Evolutionary conservation across 1,140 invertebrate species (phyloP).

Genomic region (Octopus bimaculoides): DNA sequence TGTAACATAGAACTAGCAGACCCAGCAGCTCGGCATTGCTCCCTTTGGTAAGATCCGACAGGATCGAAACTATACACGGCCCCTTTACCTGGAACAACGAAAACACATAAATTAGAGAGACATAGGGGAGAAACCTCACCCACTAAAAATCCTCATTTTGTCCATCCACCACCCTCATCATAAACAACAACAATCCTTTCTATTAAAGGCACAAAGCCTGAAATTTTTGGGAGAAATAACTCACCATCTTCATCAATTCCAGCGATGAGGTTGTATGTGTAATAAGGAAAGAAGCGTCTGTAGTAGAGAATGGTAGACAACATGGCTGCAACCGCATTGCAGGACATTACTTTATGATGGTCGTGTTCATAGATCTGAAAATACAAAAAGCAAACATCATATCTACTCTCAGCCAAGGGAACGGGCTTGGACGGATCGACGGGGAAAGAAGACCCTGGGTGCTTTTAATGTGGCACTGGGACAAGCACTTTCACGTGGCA

Average conservation of each 20-base stretch:
- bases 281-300: constrained; percentile 98
- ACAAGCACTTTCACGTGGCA: too few species aligned
- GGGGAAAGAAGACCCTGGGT: too few species aligned
- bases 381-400: background rate
- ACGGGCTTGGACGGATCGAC: too few species aligned
- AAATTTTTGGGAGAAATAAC: too few species aligned
- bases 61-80: constrained; percentile 95
- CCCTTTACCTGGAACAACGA: constrained; percentile 74
- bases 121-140: too few species aligned
- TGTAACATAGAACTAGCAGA: constrained; percentile 63
- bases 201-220: too few species aligned
- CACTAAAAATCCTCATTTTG: too few species aligned
- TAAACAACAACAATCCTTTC: too few species aligned
- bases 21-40: constrained; percentile 79
- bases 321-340: constrained; percentile 90
- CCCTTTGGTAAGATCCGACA: constrained; percentile 86
- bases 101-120: background rate
- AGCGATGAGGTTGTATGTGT: constrained; percentile 91
- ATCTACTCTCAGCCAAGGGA: too few species aligned
- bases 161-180: too few species aligned
- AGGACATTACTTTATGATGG: constrained; percentile 90
- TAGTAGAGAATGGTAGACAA: constrained; percentile 94
- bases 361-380: constrained; percentile 91
- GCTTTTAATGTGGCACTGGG: too few species aligned
- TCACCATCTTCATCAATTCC: constrained; percentile 70